Base-by-base conservation (phyloP, 2,888 invertebrate genomes). In the Azorinus chamasolen region DNA sequence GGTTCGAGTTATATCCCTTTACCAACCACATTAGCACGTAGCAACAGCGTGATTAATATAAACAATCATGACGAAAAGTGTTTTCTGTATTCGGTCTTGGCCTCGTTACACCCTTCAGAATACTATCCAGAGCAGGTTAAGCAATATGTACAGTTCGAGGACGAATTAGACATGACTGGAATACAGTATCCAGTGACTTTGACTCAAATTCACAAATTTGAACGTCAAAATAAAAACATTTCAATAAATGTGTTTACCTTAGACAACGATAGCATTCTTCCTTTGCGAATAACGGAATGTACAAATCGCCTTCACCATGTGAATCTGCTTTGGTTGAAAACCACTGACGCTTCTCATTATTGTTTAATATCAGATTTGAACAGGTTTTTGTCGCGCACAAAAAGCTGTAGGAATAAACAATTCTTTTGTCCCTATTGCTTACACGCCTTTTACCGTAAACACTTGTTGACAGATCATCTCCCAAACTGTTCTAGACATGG, bases 361-460 rank as follows among this genome's bases (percentile, higher is more conserved):
- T 68, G 63, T 48, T 59, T 78, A 46, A 72, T 78, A 10, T 64
- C 50, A n/a, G 45, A 72, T 51, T 57, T 78, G 8, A 69, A 78
- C 37, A 27, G 77, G 0, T 78, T 78, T 57, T 53, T 78, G 18
- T 78, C 59, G n/a, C 55, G 68, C n/a, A 64, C 59, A 43, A 68
- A 70, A 8, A 46, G 5, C 3, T 39, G 57, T 45, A 24, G 46
- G n/a, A 10, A 37, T 2, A 24, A 58, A 41, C 14, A 58, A 41
- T 62, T 55, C 45, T 64, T 61, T 37, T 75, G 75, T 18, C 12
- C 27, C n/a, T 70, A 58, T 20, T 76, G 70, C 18, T 39, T 70
- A 27, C 76, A 70, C 51, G 75, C 50, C 10, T 76, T 71, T 57
- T 12, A 8, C 14, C 58, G 43, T 37, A 61, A 71, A 53, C 12